A percentile compares a stretch with the other conserved stretches of the same genome.
phyloP scores from a whole-genome alignment of 1,140 invertebrate species.

The Aphaenogaster rudis region DNA sequence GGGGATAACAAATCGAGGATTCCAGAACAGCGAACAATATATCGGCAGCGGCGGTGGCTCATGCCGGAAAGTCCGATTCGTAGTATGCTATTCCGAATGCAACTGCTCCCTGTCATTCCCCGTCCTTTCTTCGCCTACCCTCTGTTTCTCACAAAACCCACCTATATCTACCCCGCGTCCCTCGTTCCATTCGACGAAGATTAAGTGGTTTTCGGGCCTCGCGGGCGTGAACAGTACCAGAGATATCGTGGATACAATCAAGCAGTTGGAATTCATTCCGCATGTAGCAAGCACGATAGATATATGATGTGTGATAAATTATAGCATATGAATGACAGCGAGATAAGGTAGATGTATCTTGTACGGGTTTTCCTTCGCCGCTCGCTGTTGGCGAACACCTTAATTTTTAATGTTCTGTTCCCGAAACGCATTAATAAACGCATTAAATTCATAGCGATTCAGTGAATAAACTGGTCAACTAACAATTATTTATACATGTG shows the following conservation, averaged over 20 bases:
- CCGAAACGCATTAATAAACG: background rate
- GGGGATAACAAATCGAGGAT: slow-evolving; percentile 66
- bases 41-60: slow-evolving; percentile 42
- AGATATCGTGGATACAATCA: slow-evolving; percentile 69
- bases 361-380: background rate
- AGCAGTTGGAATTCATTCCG: slow-evolving; percentile 68
- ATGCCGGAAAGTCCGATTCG: slow-evolving; percentile 66
- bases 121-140: slow-evolving; percentile 48
- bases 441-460: background rate
- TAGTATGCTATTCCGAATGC: slow-evolving; percentile 61
- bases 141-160: slow-evolving; percentile 53
- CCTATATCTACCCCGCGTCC: slow-evolving; percentile 37
- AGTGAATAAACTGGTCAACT: background rate
- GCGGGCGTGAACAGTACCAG: slow-evolving; percentile 56
- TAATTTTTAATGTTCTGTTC: background rate
- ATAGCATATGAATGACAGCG: slow-evolving; percentile 18
- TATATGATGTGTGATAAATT: slow-evolving; percentile 63
- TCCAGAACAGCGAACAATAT: slow-evolving; percentile 68
- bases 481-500: background rate
- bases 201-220: slow-evolving; percentile 70
- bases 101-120: slow-evolving; percentile 60
- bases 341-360: background rate
- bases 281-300: slow-evolving; percentile 38
- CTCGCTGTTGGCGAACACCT: background rate
- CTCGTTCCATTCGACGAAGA: slow-evolving; percentile 69